Percentiles rank a stretch among this genome's conserved stretches.
phyloP scores from a whole-genome alignment of 2,113 vertebrate species.

The pig (Sus scrofa) region T2T-Sscrofa CM000812.6:90489501-90490000 shows the following conservation, averaged over 20 bases:
- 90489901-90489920: too few species aligned
- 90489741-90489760: background rate
- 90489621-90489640: background rate
- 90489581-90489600: background rate
- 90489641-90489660: background rate
- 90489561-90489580: background rate
- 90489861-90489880: background rate
- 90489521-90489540: background rate
- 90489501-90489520: background rate
- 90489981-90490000: too few species aligned
- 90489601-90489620: too few species aligned
- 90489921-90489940: too few species aligned
- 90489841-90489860: conserved; percentile 1
- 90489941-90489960: too few species aligned
- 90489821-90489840: background rate
- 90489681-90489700: background rate
- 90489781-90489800: background rate
- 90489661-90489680: background rate
- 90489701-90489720: too few species aligned
- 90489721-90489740: too few species aligned
- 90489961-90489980: too few species aligned
- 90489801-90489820: background rate
- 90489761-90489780: background rate
- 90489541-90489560: background rate
- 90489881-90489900: background rate